These are phyloP conservation scores for Alectura lathami DNA, from an alignment of 2,113 vertebrate species.

Conservation along the genomic window DNA sequence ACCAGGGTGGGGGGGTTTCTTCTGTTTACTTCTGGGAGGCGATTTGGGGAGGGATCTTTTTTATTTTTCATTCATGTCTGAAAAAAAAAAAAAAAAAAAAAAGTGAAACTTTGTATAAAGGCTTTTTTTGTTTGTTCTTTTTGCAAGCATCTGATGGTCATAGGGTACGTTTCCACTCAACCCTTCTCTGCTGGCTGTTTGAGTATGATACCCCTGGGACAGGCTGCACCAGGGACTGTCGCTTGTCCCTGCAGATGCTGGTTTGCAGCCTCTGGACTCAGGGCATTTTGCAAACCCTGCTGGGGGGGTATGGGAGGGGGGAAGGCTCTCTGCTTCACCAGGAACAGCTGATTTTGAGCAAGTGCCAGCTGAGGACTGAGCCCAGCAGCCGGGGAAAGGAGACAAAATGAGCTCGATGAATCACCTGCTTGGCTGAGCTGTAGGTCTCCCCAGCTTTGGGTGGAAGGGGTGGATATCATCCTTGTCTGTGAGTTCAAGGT, in stretches of 20 bases:
- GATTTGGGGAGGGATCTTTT: background rate
- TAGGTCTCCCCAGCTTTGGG: background rate
- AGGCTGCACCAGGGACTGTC: background rate
- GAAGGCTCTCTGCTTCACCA: background rate
- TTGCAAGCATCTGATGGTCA: slow-evolving; percentile 69
- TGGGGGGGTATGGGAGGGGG: background rate
- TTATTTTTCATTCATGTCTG: background rate
- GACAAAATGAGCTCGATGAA: background rate
- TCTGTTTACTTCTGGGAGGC: background rate
- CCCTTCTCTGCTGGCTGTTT: slow-evolving; percentile 59
- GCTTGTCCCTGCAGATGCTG: background rate
- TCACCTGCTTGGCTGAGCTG: background rate
- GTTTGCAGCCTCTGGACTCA: background rate
- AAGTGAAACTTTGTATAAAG: slow-evolving; percentile 59
- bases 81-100: background rate
- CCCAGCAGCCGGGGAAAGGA: background rate
- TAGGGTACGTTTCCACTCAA: slow-evolving; percentile 62
- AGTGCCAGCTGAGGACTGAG: accelerated
- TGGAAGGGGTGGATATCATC: background rate
- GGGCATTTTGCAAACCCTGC: background rate
- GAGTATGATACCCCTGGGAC: slow-evolving; percentile 25
- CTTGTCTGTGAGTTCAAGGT: background rate
- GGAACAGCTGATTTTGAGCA: background rate
- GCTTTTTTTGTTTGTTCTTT: slow-evolving; percentile 65
- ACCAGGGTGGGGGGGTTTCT: background rate